Base-by-base conservation (phyloP, 2,888 invertebrate genomes). In the Perizoma flavofasciatum region DNA sequence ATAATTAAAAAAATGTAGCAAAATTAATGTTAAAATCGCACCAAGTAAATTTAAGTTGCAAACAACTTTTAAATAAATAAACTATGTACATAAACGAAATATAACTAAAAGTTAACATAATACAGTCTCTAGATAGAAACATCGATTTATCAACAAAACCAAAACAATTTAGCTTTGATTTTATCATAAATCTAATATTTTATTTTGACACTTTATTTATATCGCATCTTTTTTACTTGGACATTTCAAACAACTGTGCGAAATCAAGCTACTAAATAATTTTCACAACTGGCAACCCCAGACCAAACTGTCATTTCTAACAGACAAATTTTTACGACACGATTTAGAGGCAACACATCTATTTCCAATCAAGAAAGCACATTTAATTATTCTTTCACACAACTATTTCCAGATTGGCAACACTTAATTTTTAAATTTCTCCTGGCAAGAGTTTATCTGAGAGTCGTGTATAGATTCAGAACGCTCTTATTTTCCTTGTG, bases 401-500 rank as follows among this genome's bases (percentile, higher is more conserved):
- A 7, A 46, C 4, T 6, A 10, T 11, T 41, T 33, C n/a, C 37
- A 49, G 9, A 49, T 35, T 51, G 48, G 59, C 59, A 55, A 41
- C 54, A 59, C 47, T 9, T 8, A 7, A 32, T 43, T 37, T 32
- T 8, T 47, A 33, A 5, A 40, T 22, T 55, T 8, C 49, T 10
- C 47, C 11, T 47, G 47, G 41, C 40, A 51, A 43, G 32, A 8
- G 55, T 72, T 79, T 93, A 93, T 83, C 89, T 93, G 33, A 93
- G 85, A 69, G 97, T 97, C 46, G 98, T 97, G 88, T 98, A 98
- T 34, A 98, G 93, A 90, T 98, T 98, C 59, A 98, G 93, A 54
- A 98, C 97, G 65, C 98, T 98, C 85, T 98, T 97, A 73, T 97
- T 97, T 85, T 98, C 98, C 85, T 97, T 97, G 81, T 97, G 97